Evolutionary conservation across 2,113 vertebrate species (phyloP).

Genomic region (Agapornis roseicollis): DNA sequence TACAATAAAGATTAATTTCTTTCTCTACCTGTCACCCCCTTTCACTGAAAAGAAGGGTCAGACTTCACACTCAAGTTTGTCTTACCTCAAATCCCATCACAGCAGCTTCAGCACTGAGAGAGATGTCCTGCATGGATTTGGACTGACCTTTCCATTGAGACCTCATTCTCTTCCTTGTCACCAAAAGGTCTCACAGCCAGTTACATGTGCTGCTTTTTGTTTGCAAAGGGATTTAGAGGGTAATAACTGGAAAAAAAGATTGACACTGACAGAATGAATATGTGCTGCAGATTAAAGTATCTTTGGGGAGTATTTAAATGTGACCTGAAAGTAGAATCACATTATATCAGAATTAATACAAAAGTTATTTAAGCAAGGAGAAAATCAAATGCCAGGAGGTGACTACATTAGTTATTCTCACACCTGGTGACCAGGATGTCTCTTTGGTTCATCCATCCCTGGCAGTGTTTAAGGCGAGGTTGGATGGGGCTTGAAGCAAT

Average conservation of each 20-base stretch:
- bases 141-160: background rate
- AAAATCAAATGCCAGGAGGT: background rate
- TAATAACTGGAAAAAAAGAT: background rate
- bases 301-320: background rate
- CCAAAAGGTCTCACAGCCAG: background rate
- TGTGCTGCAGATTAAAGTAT: background rate
- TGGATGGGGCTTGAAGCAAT: background rate
- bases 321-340: background rate
- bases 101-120: background rate
- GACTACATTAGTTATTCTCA: background rate
- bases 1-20: background rate
- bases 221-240: background rate
- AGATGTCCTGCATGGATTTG: background rate
- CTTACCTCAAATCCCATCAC: background rate
- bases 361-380: background rate
- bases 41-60: background rate
- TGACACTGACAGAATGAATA: background rate
- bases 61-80: background rate
- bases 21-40: background rate
- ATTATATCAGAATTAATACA: background rate
- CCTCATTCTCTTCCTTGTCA: background rate
- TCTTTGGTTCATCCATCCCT: background rate
- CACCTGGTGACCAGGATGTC: accelerated
- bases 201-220: background rate
- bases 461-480: background rate